Conservation (phyloP, 2,888 invertebrate genomes). For the Baronia brevicornis region DNA sequence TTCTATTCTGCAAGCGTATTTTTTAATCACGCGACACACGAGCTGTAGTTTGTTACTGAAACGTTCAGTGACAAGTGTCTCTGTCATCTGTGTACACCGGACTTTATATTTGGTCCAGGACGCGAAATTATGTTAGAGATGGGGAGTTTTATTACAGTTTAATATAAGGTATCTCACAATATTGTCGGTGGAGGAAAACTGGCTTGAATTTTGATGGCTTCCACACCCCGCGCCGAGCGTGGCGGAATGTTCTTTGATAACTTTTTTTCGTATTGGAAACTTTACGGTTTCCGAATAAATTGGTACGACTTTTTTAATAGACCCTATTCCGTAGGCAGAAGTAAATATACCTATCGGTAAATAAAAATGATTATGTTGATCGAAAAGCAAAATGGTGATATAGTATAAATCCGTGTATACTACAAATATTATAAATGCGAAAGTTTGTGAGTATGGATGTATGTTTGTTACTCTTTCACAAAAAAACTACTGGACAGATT, state of each 20-base stretch:
- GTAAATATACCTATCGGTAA: too few species aligned
- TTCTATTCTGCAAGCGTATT: too few species aligned
- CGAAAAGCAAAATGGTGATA: too few species aligned
- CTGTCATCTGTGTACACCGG: constrained; percentile 26
- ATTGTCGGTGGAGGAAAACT: constrained; percentile 40
- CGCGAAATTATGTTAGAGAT: constrained; percentile 54
- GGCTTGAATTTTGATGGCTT: constrained; percentile 43
- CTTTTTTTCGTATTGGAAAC: constrained; percentile 27
- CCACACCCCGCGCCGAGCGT: constrained; percentile 31
- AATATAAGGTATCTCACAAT: constrained; percentile 58
- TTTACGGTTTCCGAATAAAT: constrained; percentile 28
- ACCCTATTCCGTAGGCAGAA: constrained; percentile 4
- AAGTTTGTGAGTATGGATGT: too few species aligned
- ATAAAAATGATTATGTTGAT: constrained; percentile 3
- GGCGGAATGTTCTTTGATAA: constrained; percentile 37
- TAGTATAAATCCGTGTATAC: too few species aligned
- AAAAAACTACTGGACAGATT: too few species aligned
- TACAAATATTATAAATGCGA: too few species aligned
- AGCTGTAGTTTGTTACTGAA: constrained; percentile 8
- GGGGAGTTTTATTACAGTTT: constrained; percentile 63
- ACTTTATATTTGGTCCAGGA: constrained; percentile 34
- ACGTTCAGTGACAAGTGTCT: constrained; percentile 12
- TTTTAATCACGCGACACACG: too few species aligned
- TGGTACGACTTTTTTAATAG: constrained; percentile 17
- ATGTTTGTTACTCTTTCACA: too few species aligned